These are phyloP conservation scores for Thymelicus acteon DNA, from an alignment of 2,888 invertebrate species.

Conservation along the genomic window DNA sequence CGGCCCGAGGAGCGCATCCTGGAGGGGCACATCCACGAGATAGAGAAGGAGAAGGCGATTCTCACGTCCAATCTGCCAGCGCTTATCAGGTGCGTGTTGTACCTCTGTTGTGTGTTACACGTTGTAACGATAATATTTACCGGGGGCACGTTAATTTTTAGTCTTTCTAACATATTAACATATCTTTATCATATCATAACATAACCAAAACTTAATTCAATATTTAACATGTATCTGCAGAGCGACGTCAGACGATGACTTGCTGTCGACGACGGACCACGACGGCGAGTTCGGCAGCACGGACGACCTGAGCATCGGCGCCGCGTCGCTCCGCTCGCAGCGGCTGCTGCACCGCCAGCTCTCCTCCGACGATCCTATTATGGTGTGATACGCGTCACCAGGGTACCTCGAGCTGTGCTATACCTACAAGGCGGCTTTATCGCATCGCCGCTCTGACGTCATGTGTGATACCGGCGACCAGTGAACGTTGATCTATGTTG, in stretches of 20 bases:
- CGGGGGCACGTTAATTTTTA: not conserved
- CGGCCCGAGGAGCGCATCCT: slow-evolving; percentile 91
- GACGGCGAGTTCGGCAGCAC: slow-evolving; percentile 89
- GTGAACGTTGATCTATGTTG: no score
- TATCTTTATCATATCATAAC: no score
- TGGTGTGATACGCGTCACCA: slow-evolving; percentile 55
- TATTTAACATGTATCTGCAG: slow-evolving; percentile 60
- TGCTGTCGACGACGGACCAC: slow-evolving; percentile 90
- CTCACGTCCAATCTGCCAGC: slow-evolving; percentile 92
- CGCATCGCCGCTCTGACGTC: no score
- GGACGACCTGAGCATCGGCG: slow-evolving; percentile 83
- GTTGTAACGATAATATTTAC: not conserved
- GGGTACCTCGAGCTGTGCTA: no score
- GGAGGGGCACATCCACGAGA: slow-evolving; percentile 91
- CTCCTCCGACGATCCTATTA: slow-evolving; percentile 82
- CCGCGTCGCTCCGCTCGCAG: slow-evolving; percentile 68
- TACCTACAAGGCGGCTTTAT: no score
- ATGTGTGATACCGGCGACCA: no score
- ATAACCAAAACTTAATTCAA: no score
- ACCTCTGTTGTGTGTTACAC: not conserved
- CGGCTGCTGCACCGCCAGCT: slow-evolving; percentile 76
- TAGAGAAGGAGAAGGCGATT: slow-evolving; percentile 92
- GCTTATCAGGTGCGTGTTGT: slow-evolving; percentile 80
- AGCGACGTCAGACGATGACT: slow-evolving; percentile 94
- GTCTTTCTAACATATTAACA: no score